These are phyloP conservation scores for Melanotaenia trifasciata DNA, from an alignment of 2,797 vertebrate genomes.

Conservation along the genomic window DNA sequence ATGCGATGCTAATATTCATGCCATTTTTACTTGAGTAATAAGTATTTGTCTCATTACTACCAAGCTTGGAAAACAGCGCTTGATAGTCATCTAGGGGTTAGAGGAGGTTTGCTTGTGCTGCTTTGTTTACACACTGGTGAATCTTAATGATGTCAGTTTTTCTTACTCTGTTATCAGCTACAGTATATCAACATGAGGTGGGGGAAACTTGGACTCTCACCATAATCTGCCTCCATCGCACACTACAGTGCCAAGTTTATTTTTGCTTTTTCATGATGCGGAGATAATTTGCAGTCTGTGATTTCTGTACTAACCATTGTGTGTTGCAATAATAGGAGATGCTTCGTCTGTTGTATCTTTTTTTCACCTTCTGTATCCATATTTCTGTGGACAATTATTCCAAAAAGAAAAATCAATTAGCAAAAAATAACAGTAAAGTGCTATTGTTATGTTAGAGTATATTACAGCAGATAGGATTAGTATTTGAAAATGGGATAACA, in stretches of 20 bases:
- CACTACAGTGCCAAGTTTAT: slow-evolving; percentile 34
- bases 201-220: slow-evolving; percentile 33
- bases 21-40: slow-evolving; percentile 79
- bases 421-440: background rate
- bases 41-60: slow-evolving; percentile 81
- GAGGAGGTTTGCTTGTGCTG: slow-evolving; percentile 64
- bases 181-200: slow-evolving; percentile 55
- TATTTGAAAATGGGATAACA: background rate
- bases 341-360: background rate
- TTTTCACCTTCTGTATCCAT: background rate
- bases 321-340: background rate
- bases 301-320: slow-evolving; percentile 13
- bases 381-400: background rate
- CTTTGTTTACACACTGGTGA: slow-evolving; percentile 69
- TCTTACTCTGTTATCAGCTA: slow-evolving; percentile 66
- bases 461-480: background rate
- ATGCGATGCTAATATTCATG: slow-evolving; percentile 73
- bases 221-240: slow-evolving; percentile 39
- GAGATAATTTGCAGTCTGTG: slow-evolving; percentile 35
- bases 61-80: slow-evolving; percentile 73
- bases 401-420: background rate
- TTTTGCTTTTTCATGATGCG: slow-evolving; percentile 21
- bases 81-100: slow-evolving; percentile 76
- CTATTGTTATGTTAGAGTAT: background rate
- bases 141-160: slow-evolving; percentile 80